These are phyloP conservation scores for Emys orbicularis DNA, from an alignment of 2,797 vertebrate genomes.

Conservation along the genomic window DNA sequence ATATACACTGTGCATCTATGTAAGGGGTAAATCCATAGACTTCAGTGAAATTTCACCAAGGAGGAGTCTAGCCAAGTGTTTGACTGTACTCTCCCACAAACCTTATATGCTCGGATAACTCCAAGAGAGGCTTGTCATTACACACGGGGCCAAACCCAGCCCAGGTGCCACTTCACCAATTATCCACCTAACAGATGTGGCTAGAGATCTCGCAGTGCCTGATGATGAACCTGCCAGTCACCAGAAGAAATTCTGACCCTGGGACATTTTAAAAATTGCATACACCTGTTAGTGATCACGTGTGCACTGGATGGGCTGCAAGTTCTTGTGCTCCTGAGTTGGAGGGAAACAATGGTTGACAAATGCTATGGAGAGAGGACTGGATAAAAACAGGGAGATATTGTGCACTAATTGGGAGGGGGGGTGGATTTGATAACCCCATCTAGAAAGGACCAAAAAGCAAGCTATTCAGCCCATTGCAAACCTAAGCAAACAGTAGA, in stretches of 20 bases:
- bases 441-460: not conserved
- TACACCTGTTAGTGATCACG: not conserved
- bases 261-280: not conserved
- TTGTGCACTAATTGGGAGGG: not conserved
- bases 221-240: not conserved
- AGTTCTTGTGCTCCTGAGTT: not conserved
- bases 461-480: not conserved
- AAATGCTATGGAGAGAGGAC: not conserved
- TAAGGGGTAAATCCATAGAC: not conserved
- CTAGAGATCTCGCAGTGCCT: fast-evolving
- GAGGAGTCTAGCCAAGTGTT: not conserved
- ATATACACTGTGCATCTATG: not conserved
- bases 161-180: not conserved
- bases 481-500: not conserved
- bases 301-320: not conserved
- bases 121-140: not conserved
- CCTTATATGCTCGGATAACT: not conserved
- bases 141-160: not conserved
- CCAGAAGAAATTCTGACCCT: not conserved
- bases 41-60: not conserved
- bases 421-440: not conserved
- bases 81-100: not conserved
- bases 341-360: not conserved
- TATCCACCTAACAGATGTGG: no score
- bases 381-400: not conserved